Conservation (phyloP, 2,797 vertebrate species). For the Mormyrus proboscirostris region DNA sequence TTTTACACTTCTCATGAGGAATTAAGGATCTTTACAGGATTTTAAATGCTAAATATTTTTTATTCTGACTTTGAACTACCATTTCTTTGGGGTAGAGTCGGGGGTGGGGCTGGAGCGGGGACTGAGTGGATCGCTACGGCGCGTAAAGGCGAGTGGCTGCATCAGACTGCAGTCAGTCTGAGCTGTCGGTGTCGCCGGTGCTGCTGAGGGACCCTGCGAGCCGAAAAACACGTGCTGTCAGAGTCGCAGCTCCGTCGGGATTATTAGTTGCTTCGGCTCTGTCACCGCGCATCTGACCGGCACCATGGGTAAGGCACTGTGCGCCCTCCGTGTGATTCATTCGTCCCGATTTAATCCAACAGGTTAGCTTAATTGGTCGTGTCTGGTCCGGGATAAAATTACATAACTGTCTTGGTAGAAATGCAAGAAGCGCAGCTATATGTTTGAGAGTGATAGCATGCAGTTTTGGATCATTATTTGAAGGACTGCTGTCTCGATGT, state of each 20-base stretch:
- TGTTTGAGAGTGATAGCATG: not conserved
- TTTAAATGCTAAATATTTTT: constrained; percentile 8
- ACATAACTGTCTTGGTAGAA: not conserved
- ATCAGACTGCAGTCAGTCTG: constrained; percentile 37
- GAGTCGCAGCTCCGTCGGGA: constrained; percentile 24
- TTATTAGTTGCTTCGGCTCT: constrained; percentile 27
- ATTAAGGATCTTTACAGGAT: not conserved
- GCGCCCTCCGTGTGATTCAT: not conserved
- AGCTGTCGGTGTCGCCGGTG: constrained; percentile 54
- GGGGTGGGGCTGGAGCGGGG: not conserved
- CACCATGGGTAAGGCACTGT: constrained; percentile 56
- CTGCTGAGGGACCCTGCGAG: constrained; percentile 43
- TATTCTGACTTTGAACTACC: not conserved
- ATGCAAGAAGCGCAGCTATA: not conserved
- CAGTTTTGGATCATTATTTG: not conserved
- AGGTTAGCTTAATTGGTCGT: constrained; percentile 1
- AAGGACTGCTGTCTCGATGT: not conserved
- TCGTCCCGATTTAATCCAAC: not conserved
- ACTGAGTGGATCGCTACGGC: not conserved
- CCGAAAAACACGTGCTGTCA: not conserved
- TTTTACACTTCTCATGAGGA: not conserved
- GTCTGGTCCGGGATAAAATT: not conserved
- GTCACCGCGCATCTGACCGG: constrained; percentile 25
- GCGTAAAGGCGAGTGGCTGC: not conserved
- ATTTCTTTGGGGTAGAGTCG: not conserved